A percentile compares a stretch with the other conserved stretches of the same genome.
These are phyloP conservation scores for Tachina fera DNA, from an alignment of 2,888 invertebrate genomes.

Conservation along the genomic window DNA sequence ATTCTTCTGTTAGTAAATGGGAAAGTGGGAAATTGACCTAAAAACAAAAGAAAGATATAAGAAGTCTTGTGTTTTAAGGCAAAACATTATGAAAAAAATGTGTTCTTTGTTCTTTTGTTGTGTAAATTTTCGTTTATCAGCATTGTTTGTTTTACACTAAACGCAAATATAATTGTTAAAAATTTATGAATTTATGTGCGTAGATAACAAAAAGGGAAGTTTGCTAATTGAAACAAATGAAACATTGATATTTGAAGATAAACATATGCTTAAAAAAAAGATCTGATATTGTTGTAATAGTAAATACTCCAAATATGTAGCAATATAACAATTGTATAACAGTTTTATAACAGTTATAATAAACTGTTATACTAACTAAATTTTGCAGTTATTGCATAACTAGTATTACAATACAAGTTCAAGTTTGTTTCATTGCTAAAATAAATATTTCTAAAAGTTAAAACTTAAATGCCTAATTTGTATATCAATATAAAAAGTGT, in stretches of 20 bases:
- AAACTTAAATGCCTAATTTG: too few relatives aligned
- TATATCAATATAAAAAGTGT: too few relatives aligned
- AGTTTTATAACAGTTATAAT: constrained; percentile 6
- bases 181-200: constrained; percentile 65
- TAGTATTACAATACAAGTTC: too few relatives aligned
- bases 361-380: background rate
- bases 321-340: background rate
- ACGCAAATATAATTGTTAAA: constrained; percentile 61
- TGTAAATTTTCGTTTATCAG: background rate
- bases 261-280: too few relatives aligned
- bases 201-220: background rate
- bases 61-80: background rate
- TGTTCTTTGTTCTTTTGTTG: background rate
- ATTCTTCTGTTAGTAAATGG: background rate
- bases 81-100: background rate
- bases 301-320: too few relatives aligned
- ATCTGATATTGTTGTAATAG: too few relatives aligned
- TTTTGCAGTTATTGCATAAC: too few relatives aligned
- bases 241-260: background rate
- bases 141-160: constrained; percentile 23
- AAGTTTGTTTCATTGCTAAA: too few relatives aligned
- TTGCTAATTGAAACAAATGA: background rate
- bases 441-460: too few relatives aligned
- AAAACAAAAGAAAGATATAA: background rate
- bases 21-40: background rate